phyloP scores from a whole-genome alignment of 2,797 vertebrate genomes.

The Lutjanus campechanus region DNA sequence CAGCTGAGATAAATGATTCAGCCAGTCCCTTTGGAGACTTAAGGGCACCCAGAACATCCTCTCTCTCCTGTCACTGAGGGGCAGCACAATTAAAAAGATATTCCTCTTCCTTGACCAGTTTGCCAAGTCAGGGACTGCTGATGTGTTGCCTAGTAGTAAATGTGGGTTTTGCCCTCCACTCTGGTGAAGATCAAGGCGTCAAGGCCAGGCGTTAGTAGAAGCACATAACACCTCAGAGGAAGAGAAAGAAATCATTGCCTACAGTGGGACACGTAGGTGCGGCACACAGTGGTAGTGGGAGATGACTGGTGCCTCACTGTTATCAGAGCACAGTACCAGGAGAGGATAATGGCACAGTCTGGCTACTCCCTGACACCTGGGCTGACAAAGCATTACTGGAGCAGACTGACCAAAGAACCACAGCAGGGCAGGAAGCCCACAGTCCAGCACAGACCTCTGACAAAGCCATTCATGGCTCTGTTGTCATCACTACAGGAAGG shows the following conservation, averaged over 20 bases:
- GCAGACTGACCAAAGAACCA: neutral
- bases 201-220: neutral
- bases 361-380: neutral
- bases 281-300: neutral
- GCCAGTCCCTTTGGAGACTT: neutral
- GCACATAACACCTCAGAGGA: neutral
- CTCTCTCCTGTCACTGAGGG: neutral
- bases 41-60: conserved; percentile 16
- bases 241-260: neutral
- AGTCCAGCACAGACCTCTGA: neutral
- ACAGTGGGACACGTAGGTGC: too few species aligned
- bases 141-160: neutral
- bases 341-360: neutral
- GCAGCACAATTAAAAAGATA: conserved; percentile 3
- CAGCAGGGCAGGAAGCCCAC: neutral
- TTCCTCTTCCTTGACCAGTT: neutral
- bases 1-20: conserved; percentile 24
- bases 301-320: neutral
- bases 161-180: neutral
- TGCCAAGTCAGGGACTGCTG: conserved; percentile 3
- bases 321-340: neutral
- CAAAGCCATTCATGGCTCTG: neutral
- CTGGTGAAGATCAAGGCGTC: neutral
- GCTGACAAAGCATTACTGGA: neutral
- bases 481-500: neutral